A percentile compares a stretch with the other conserved stretches of the same genome.
Conservation (phyloP, 2,888 invertebrate genomes). For the Halocaridina rubra region DNA sequence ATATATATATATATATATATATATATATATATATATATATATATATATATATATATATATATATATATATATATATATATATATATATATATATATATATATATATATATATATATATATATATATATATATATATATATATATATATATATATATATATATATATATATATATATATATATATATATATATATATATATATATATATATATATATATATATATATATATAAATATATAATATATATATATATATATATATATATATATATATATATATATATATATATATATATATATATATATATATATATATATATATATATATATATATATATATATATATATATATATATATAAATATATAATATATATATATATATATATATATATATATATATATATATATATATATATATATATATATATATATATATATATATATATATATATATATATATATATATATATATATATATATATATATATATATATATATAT, state of each 20-base stretch:
- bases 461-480: neutral
- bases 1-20: no score
- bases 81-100: no score
- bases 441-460: neutral
- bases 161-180: neutral
- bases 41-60: no score
- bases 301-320: neutral
- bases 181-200: neutral
- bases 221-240: neutral
- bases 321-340: neutral
- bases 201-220: neutral
- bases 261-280: neutral
- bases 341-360: neutral
- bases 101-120: neutral
- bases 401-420: neutral
- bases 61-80: no score
- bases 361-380: neutral
- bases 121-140: neutral
- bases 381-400: neutral
- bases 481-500: neutral
- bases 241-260: neutral
- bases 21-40: no score
- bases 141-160: neutral
- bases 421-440: neutral
- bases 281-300: neutral